Conservation (phyloP, 2,113 vertebrate species). For the Centropus bengalensis region DNA sequence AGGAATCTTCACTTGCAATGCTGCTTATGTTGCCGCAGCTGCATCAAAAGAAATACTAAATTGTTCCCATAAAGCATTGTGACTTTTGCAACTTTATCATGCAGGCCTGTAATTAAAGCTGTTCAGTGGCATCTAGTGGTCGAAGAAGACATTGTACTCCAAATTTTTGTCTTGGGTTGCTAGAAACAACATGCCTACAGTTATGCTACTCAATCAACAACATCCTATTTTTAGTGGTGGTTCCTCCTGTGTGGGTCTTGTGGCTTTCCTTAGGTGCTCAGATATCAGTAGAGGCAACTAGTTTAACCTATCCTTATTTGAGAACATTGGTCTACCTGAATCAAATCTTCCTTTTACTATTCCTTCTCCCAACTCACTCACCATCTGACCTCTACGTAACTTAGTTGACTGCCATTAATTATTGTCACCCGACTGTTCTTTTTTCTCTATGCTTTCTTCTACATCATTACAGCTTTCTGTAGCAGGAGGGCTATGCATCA, state of each 20-base stretch:
- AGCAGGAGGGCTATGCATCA: background rate
- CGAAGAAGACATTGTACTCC: conserved; percentile 8
- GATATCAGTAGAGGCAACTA: background rate
- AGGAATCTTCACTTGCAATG: background rate
- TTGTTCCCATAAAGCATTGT: background rate
- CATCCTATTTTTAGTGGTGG: background rate
- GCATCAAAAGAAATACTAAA: background rate
- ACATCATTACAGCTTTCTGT: background rate
- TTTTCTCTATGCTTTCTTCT: background rate
- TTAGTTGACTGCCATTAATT: background rate
- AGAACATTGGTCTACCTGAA: background rate
- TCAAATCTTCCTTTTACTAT: background rate
- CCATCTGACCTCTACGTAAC: background rate
- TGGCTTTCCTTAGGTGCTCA: background rate
- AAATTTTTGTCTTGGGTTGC: background rate
- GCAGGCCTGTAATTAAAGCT: conserved; percentile 4
- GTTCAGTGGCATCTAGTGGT: conserved; percentile 61
- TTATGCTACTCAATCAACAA: background rate
- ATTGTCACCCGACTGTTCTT: background rate
- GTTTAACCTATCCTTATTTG: background rate
- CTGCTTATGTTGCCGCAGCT: background rate
- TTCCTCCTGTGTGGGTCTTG: background rate
- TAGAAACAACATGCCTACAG: background rate
- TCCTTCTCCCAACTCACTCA: background rate
- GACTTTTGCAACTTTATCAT: background rate